A percentile compares a stretch with the other conserved stretches of the same genome.
These are phyloP conservation scores for Galagoides demidoff DNA, from an alignment of 2,797 vertebrate species.

Conservation along the genomic window DNA sequence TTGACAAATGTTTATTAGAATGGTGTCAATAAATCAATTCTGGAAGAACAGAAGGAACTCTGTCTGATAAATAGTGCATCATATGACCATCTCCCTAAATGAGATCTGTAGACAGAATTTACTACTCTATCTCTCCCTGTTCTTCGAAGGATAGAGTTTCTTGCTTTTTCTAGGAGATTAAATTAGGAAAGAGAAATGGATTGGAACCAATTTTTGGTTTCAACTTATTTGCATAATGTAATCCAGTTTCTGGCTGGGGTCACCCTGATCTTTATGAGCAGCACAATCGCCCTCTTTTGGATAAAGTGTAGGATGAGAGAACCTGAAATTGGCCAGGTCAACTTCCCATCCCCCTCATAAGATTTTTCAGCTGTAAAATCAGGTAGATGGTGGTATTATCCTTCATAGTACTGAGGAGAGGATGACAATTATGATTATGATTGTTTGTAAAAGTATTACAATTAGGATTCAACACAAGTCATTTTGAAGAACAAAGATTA, in stretches of 20 bases:
- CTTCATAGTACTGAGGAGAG: neutral
- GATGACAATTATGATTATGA: neutral
- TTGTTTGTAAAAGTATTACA: neutral
- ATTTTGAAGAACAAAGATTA: conserved; percentile 7
- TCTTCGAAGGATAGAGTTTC: conserved; percentile 9
- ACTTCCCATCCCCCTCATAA: rapidly evolving
- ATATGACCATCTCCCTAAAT: neutral
- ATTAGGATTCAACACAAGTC: neutral
- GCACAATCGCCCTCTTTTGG: neutral
- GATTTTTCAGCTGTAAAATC: neutral
- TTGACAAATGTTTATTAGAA: neutral
- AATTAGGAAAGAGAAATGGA: conserved; percentile 47
- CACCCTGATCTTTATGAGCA: neutral
- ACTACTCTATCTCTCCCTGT: neutral
- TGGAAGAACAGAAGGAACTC: neutral
- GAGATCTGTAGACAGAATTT: neutral
- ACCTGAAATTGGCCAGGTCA: too few species aligned
- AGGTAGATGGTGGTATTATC: neutral
- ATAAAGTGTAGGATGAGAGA: neutral
- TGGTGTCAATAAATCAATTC: neutral
- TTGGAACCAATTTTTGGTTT: neutral
- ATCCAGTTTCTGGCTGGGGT: neutral
- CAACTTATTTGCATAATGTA: neutral
- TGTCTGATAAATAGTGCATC: neutral
- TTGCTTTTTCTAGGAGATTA: neutral